phyloP scores from a whole-genome alignment of 2,888 invertebrate species.

The Anagyrus pseudococci region DNA sequence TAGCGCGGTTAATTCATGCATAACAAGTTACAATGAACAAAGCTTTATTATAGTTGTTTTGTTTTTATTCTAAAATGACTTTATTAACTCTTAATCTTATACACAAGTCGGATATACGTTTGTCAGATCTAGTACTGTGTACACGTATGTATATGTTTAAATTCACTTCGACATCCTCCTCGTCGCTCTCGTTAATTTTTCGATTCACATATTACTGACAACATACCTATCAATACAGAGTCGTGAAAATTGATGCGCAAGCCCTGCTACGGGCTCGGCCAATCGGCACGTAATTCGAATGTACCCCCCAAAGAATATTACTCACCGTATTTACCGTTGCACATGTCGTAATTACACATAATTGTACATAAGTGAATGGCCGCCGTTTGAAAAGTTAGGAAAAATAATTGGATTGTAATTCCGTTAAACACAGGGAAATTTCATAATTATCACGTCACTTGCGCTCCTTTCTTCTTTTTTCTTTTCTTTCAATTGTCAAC shows the following conservation, averaged over 20 bases:
- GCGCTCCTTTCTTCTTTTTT: too few relatives aligned
- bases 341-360: too few relatives aligned
- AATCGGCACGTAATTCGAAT: conserved; percentile 13
- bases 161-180: conserved; percentile 35
- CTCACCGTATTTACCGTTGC: too few relatives aligned
- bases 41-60: too few relatives aligned
- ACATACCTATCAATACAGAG: conserved; percentile 32
- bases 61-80: conserved; percentile 59
- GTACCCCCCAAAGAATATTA: too few relatives aligned
- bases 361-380: too few relatives aligned
- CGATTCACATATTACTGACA: conserved; percentile 27
- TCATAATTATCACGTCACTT: too few relatives aligned
- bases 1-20: not conserved
- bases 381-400: too few relatives aligned
- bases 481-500: too few relatives aligned
- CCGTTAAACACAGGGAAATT: too few relatives aligned
- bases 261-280: conserved; percentile 6
- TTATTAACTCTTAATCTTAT: conserved; percentile 60
- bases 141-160: conserved; percentile 48
- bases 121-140: conserved; percentile 50
- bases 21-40: conserved; percentile 18
- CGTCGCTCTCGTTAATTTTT: conserved; percentile 17
- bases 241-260: conserved; percentile 27
- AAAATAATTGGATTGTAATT: too few relatives aligned
- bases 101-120: conserved; percentile 54